Evolutionary conservation across 2,113 vertebrate genomes (phyloP), one percentile per base, ranked within the genome.

Genomic region (Beaufortia kweichowensis): DNA sequence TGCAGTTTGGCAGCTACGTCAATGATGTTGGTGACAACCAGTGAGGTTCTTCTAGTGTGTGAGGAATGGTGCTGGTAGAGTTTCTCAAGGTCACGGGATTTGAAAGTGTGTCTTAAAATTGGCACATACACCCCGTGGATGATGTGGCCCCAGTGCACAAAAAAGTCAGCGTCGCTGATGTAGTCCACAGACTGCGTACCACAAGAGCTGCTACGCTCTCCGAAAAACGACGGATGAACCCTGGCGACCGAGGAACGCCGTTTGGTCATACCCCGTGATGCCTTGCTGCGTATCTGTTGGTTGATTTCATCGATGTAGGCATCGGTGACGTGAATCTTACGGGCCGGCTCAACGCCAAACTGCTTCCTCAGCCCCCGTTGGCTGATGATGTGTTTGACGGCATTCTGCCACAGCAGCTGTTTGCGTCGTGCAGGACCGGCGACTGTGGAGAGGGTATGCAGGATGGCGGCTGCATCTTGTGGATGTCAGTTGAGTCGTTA

Each of bases 51-150:
- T 72, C 90, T 77, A 88, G 90, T 79, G 79, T 89, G 88, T 14
- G 87, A 91, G 1, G 90, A 92, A 84, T 92, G 89, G 11, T 85
- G 82, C 82, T 93, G 91, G 87, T 92, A 93, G 46, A 92, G 90
- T 72, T 87, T 90, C 77, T 93, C 92, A 71, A 93, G 76, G 63
- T 91, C 87, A 0, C 41, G 53, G 26, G 91, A 92, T 79, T 89
- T 91, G 74, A 93, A 93, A 64, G 89, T 90, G 82, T 92, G 91
- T 61, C 90, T 86, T 41, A 92, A 72, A 24, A 82, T 87, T 28
- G 91, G 92, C 21, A 92, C 79, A 78, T 87, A 87, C 65, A 92
- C 78, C 0, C 91, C 89, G 6, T 29, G 84, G 35, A 86, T 26
- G 4, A 82, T 83, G 33, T 23, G 85, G 8, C 90, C 88, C 89